Percentiles rank a stretch among this genome's conserved stretches.
Evolutionary conservation across 2,797 vertebrate species (phyloP).

Genomic region (Hydrocynus forskahlii): DNA sequence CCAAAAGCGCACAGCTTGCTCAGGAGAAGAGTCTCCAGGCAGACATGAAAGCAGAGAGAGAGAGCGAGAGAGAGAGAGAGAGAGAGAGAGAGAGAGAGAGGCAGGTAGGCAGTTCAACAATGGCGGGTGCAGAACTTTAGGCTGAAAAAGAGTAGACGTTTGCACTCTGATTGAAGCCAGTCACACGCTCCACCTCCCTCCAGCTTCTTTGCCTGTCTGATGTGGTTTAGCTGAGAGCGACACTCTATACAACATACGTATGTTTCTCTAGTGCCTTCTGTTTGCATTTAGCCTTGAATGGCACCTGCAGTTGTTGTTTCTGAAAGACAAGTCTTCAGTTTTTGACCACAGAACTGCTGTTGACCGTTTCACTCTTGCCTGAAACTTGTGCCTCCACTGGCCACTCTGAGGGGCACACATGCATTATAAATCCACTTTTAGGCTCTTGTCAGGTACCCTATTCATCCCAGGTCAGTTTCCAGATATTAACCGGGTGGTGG

Average conservation of each 20-base stretch:
- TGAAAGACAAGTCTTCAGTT: not conserved
- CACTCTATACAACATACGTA: not conserved
- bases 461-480: not conserved
- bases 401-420: no score
- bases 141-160: constrained; percentile 27
- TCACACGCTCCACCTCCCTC: constrained; percentile 41
- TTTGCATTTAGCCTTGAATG: not conserved
- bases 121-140: constrained; percentile 11
- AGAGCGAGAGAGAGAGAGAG: not conserved
- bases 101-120: constrained; percentile 19
- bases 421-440: no score
- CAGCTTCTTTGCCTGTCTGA: constrained; percentile 10
- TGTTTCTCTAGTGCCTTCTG: not conserved
- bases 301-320: not conserved
- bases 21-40: constrained; percentile 31
- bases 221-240: constrained; percentile 20
- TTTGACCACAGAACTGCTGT: not conserved
- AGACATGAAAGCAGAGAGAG: constrained; percentile 12
- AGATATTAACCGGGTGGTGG: no score
- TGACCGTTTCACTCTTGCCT: not conserved
- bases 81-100: not conserved
- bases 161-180: constrained; percentile 53
- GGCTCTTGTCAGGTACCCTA: not conserved
- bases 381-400: no score
- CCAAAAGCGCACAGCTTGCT: not conserved